Evolutionary conservation across 2,797 vertebrate species (phyloP).

Genomic region (Phrynocephalus vlangalii): DNA sequence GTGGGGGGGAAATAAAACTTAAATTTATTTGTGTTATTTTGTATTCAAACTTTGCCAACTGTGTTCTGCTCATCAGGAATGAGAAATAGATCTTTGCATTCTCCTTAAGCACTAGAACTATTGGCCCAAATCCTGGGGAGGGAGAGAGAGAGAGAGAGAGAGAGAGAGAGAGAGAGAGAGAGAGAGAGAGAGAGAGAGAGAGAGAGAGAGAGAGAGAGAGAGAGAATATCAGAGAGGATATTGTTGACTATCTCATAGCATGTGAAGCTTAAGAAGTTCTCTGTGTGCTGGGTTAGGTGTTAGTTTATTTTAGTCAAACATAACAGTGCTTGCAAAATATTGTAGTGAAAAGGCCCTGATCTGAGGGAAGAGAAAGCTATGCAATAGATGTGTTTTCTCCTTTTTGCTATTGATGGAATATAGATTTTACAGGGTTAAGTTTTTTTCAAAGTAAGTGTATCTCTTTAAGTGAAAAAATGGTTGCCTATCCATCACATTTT

Average conservation of each 20-base stretch:
- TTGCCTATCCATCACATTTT: constrained; percentile 49
- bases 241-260: neutral
- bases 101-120: neutral
- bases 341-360: constrained; percentile 45
- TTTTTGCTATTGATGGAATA: constrained; percentile 18
- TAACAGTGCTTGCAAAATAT: constrained; percentile 49
- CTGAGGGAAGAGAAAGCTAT: constrained; percentile 37
- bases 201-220: too few species aligned
- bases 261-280: constrained; percentile 29
- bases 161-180: too few species aligned
- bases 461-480: constrained; percentile 55
- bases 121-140: too few species aligned
- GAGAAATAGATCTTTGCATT: neutral
- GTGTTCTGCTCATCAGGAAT: neutral
- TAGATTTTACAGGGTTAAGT: constrained; percentile 57
- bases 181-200: too few species aligned
- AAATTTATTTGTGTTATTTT: neutral
- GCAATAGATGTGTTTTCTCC: constrained; percentile 27
- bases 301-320: constrained; percentile 50
- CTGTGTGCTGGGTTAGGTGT: constrained; percentile 32
- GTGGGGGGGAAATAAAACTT: neutral
- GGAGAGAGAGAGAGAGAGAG: too few species aligned
- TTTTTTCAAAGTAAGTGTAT: constrained; percentile 55
- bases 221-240: too few species aligned
- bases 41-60: neutral